Percentiles rank a stretch among this genome's conserved stretches.
Conservation (phyloP, 2,797 vertebrate species). For the Gambusia yucatana region DNA sequence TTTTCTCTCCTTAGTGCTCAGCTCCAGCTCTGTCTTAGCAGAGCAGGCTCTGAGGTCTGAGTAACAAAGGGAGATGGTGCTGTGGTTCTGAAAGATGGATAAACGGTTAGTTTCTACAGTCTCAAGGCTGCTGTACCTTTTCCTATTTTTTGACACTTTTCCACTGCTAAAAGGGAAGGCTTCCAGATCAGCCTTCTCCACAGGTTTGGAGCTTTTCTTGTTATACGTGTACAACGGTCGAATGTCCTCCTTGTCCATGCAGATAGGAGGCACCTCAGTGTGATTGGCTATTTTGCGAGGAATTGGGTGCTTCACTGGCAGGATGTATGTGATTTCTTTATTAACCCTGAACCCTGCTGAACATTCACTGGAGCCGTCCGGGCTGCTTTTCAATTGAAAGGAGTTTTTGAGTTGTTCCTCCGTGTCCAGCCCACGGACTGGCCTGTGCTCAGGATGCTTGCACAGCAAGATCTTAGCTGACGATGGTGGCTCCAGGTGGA, state of each 20-base stretch:
- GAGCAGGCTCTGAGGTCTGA: conserved; percentile 80
- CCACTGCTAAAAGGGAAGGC: conserved; percentile 85
- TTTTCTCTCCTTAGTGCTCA: conserved; percentile 71
- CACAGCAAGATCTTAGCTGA: conserved; percentile 91
- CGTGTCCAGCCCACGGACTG: conserved; percentile 85
- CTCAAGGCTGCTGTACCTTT: conserved; percentile 90
- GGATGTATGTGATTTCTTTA: conserved; percentile 90
- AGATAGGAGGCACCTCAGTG: conserved; percentile 84
- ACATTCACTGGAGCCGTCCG: conserved; percentile 84
- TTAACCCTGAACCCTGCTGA: conserved; percentile 87
- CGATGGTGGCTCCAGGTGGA: conserved; percentile 88
- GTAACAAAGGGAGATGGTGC: conserved; percentile 80
- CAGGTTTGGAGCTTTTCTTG: conserved; percentile 73
- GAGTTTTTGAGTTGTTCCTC: conserved; percentile 88
- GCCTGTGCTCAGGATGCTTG: conserved; percentile 92
- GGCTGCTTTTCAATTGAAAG: conserved; percentile 84
- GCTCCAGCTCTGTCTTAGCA: conserved; percentile 71
- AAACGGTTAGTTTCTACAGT: conserved; percentile 87
- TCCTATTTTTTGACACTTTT: conserved; percentile 86
- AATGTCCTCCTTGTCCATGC: conserved; percentile 84
- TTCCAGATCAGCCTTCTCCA: conserved; percentile 86
- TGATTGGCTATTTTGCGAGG: conserved; percentile 83
- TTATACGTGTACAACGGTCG: conserved; percentile 84
- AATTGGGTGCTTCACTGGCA: conserved; percentile 87
- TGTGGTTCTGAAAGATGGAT: conserved; percentile 81